Base-by-base conservation (phyloP, 2,797 vertebrate species). In the Alfaro cultratus region DNA sequence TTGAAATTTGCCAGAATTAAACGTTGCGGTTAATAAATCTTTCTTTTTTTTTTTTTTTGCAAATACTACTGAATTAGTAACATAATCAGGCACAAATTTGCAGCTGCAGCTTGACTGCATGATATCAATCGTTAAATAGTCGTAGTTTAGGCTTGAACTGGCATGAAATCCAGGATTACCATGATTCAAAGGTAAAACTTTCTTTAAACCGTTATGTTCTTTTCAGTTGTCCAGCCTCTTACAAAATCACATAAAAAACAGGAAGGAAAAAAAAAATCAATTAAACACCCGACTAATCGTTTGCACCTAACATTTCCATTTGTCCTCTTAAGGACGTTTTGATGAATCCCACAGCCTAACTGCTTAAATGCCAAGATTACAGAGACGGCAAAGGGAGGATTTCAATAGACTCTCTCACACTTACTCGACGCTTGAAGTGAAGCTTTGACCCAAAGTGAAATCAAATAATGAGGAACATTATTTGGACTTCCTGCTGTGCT, bases 221-320 rank as follows among this genome's bases (percentile, higher is more conserved):
- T 93, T 94, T 87, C 91, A 91, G 92, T 91, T 82, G 84, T 72
- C 75, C 75, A 77, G 80, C 81, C 80, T 81, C 78, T 83, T 89
- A 92, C 89, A 47, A 71, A 78, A 43, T 55, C 64, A 39, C 21
- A 39, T 36, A 67, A 36, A 64, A 64, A 21, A 64, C 36, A 10
- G 16, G 18, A 51, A 51, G 13, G 47, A 5, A 3, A 29, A 60
- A 29, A 29, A 90, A 93, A 94, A 95, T 94, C 89, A 93, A 93
- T 95, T 93, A 93, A 92, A 91, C 88, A 87, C 81, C 91, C 72
- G 77, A 90, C 83, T 89, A 90, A 92, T 92, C 90, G 93, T 95
- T 93, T 89, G 78, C 87, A 93, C 85, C 91, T 77, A 77, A 84
- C 83, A 90, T 84, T 94, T 87, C 86, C 87, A 90, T 81, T 87